Evolutionary conservation across 2,113 vertebrate genomes (phyloP).

Genomic region (Otis tarda): DNA sequence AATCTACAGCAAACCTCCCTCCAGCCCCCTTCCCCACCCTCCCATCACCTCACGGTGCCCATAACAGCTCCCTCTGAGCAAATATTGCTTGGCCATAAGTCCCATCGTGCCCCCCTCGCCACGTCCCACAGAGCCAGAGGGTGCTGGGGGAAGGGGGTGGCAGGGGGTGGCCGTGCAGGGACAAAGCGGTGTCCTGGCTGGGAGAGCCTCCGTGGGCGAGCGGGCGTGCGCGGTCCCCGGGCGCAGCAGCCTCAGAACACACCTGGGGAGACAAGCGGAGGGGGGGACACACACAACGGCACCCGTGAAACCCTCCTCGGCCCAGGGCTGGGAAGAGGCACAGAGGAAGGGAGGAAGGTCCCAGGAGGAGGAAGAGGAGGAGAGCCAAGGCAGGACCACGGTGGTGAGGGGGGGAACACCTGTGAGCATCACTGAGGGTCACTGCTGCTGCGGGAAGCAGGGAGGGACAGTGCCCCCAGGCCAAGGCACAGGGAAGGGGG

Average conservation of each 20-base stretch:
- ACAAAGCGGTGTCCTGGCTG: conserved; percentile 64
- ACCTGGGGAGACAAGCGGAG: conserved; percentile 72
- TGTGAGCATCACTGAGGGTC: neutral
- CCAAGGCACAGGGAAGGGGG: neutral
- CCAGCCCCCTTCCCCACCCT: no score
- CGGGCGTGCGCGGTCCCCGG: conserved; percentile 35
- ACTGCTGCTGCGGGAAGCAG: neutral
- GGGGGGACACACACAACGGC: conserved; percentile 29
- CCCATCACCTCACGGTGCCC: neutral
- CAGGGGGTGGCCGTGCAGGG: conserved; percentile 53
- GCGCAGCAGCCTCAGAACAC: conserved; percentile 73
- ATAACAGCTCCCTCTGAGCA: neutral
- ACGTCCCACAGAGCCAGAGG: neutral
- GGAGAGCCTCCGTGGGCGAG: conserved; percentile 51
- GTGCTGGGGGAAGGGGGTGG: conserved; percentile 43
- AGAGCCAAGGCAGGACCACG: neutral
- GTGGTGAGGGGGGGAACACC: neutral
- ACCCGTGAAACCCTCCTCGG: conserved; percentile 44
- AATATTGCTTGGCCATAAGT: neutral
- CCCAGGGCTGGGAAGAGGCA: neutral
- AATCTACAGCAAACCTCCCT: conserved; percentile 14
- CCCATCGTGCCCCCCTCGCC: neutral
- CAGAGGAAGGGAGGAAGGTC: neutral
- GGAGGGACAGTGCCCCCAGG: neutral
- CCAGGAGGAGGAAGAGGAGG: neutral